These are phyloP conservation scores for Nomada ferruginata DNA, from an alignment of 2,888 invertebrate genomes.

Conservation along the genomic window DNA sequence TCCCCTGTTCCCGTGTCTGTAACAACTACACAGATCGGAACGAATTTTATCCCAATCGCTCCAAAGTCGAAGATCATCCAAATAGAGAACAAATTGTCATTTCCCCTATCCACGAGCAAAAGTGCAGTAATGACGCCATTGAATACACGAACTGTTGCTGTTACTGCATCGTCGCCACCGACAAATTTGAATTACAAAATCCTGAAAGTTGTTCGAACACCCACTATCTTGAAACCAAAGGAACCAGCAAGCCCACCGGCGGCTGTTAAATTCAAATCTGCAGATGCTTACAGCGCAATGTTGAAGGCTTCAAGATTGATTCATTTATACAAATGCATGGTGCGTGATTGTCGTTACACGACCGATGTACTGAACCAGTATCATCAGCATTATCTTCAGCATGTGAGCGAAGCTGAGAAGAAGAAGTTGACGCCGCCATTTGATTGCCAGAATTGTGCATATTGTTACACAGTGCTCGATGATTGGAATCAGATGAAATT, in stretches of 20 bases:
- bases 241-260: constrained; percentile 25
- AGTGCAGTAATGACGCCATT: constrained; percentile 13
- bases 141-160: constrained; percentile 42
- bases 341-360: constrained; percentile 84
- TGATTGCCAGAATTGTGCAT: constrained; percentile 86
- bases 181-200: constrained; percentile 72
- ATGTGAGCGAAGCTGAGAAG: constrained; percentile 68
- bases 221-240: constrained; percentile 38
- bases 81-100: constrained; percentile 41
- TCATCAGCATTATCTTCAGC: constrained; percentile 83
- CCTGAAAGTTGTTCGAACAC: constrained; percentile 73
- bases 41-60: constrained; percentile 53
- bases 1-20: constrained; percentile 32
- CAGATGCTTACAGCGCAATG: constrained; percentile 80
- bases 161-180: constrained; percentile 22
- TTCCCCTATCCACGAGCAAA: constrained; percentile 46
- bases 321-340: constrained; percentile 87
- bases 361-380: constrained; percentile 82
- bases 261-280: constrained; percentile 74
- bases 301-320: constrained; percentile 80
- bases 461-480: constrained; percentile 85
- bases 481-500: constrained; percentile 84
- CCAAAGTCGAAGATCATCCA: constrained; percentile 50
- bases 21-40: constrained; percentile 1
- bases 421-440: constrained; percentile 79